Conservation (phyloP, 2,888 invertebrate genomes). For the Hyles lineata region DNA sequence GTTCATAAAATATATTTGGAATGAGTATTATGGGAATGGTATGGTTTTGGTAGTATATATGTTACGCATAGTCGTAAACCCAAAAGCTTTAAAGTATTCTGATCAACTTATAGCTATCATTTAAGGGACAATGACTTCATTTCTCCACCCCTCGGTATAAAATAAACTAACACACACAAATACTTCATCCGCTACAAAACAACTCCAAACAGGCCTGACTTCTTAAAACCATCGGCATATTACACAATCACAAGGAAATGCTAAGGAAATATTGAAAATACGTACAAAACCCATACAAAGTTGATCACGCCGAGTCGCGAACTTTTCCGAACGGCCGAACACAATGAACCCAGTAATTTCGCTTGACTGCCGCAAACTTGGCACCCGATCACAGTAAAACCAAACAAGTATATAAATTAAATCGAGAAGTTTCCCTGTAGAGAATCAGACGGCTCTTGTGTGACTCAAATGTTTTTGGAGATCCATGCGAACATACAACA, state of each 20-base stretch:
- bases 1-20: too few relatives aligned
- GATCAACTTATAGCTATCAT: too few relatives aligned
- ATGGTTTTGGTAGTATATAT: too few relatives aligned
- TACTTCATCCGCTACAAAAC: background rate
- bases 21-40: too few relatives aligned
- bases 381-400: conserved; percentile 69
- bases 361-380: conserved; percentile 44
- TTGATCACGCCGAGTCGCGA: conserved; percentile 10
- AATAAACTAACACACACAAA: too few relatives aligned
- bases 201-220: background rate
- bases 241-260: background rate
- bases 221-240: background rate
- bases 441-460: conserved; percentile 75
- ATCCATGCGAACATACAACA: conserved; percentile 35
- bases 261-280: conserved; percentile 8
- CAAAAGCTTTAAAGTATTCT: too few relatives aligned
- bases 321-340: conserved; percentile 20
- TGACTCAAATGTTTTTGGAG: conserved; percentile 57
- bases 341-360: conserved; percentile 45
- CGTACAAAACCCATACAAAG: background rate
- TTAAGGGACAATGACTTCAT: too few relatives aligned
- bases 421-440: conserved; percentile 74
- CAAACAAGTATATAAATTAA: conserved; percentile 81
- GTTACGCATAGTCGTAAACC: too few relatives aligned
- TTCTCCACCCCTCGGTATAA: too few relatives aligned